Evolutionary conservation across 2,797 vertebrate species (phyloP).

Genomic region (Trichosurus vulpecula): DNA sequence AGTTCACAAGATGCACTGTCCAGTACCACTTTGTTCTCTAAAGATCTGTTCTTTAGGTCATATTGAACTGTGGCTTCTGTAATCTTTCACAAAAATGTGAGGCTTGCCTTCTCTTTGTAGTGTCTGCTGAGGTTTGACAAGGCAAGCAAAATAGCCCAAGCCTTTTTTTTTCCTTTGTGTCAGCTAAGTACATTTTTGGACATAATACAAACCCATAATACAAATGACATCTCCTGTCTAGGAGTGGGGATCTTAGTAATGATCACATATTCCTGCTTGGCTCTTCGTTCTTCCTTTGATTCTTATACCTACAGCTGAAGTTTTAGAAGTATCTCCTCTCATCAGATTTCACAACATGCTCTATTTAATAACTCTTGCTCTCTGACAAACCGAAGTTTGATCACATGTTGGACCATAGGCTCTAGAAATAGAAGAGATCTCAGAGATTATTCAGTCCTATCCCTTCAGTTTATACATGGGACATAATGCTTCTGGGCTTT

Average conservation of each 20-base stretch:
- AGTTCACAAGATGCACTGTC: neutral
- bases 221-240: constrained; percentile 65
- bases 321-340: constrained; percentile 34
- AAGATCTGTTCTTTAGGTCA: neutral
- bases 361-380: constrained; percentile 52
- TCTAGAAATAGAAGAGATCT: neutral
- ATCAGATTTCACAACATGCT: constrained; percentile 47
- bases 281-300: constrained; percentile 43
- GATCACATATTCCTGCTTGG: constrained; percentile 52
- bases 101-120: constrained; percentile 58
- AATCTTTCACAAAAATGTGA: constrained; percentile 61
- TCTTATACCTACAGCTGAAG: constrained; percentile 42
- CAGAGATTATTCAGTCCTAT: neutral
- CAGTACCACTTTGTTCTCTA: constrained; percentile 23
- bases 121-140: constrained; percentile 63
- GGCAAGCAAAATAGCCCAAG: constrained; percentile 53
- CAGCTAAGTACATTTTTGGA: constrained; percentile 77
- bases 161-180: constrained; percentile 67
- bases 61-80: neutral
- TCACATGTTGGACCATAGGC: neutral
- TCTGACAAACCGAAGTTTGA: constrained; percentile 46
- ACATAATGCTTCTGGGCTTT: neutral
- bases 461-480: neutral
- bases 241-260: constrained; percentile 68
- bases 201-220: constrained; percentile 64